Percentiles rank a stretch among this genome's conserved stretches.
Evolutionary conservation across 2,797 vertebrate genomes (phyloP).

Genomic region (Takifugu ocellatus): DNA sequence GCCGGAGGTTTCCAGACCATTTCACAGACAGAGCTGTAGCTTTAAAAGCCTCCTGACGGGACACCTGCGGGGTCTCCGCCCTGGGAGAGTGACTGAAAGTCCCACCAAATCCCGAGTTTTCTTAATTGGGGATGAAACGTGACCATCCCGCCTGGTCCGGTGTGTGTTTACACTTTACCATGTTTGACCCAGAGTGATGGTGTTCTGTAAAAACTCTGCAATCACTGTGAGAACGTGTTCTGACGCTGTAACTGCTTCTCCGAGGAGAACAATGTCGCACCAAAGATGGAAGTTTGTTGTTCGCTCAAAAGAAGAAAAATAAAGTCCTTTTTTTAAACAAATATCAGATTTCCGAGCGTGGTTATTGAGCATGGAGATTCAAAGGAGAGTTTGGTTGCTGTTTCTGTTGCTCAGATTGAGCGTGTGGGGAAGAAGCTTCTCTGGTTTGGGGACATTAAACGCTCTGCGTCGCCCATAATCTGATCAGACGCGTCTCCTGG

Average conservation of each 20-base stretch:
- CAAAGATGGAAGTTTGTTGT: conserved; percentile 1
- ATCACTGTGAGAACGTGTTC: conserved; percentile 24
- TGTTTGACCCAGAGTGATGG: too few species aligned
- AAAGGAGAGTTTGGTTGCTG: too few species aligned
- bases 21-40: conserved; percentile 67
- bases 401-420: too few species aligned
- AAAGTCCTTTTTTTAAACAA: conserved; percentile 26
- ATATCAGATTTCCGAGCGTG: too few species aligned
- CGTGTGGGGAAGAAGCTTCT: too few species aligned
- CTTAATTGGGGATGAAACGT: conserved; percentile 24
- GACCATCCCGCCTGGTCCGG: conserved; percentile 26
- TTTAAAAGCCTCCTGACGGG: conserved; percentile 52
- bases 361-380: too few species aligned
- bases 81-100: conserved; percentile 35
- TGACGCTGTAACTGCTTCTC: conserved; percentile 24
- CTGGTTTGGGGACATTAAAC: too few species aligned
- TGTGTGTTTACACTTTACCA: conserved; percentile 4
- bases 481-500: too few species aligned
- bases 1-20: conserved; percentile 70
- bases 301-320: conserved; percentile 29
- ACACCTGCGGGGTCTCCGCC: conserved; percentile 36
- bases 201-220: conserved; percentile 23
- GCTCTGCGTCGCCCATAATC: too few species aligned
- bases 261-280: background rate
- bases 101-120: conserved; percentile 13